Evolutionary conservation across 1,140 invertebrate genomes (phyloP).

Genomic region (Eubasilissa regina): DNA sequence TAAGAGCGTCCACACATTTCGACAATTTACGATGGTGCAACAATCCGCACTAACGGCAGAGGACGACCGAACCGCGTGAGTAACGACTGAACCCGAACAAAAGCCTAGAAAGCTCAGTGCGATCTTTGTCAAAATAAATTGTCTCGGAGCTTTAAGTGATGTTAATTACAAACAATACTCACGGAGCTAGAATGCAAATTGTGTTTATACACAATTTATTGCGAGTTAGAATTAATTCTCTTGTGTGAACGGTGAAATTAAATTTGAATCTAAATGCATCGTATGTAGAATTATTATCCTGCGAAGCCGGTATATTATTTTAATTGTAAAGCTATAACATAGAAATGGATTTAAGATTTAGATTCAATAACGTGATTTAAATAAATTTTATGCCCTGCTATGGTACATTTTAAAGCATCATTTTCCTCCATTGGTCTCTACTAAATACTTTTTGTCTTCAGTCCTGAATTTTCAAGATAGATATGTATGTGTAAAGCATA

Average conservation of each 20-base stretch:
- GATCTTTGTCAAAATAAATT: conserved; percentile 31
- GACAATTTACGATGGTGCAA: conserved; percentile 14
- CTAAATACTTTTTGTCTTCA: no score
- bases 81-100: conserved; percentile 16
- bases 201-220: conserved; percentile 1
- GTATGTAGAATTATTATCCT: no score
- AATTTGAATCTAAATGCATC: background rate
- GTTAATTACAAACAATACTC: conserved; percentile 15
- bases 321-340: no score
- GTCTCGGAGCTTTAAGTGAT: conserved; percentile 26
- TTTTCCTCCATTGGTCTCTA: no score
- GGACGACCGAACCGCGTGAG: conserved; percentile 1
- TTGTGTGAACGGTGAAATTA: background rate
- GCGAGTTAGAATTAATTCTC: background rate
- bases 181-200: conserved; percentile 7
- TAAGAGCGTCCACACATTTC: conserved; percentile 13
- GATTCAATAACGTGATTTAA: no score
- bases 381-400: no score
- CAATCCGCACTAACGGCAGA: conserved; percentile 10
- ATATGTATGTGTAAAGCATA: no score
- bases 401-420: no score
- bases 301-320: no score
- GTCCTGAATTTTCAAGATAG: no score
- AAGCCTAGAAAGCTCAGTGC: background rate
- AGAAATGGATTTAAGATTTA: no score